These are phyloP conservation scores for Bradypus variegatus DNA, from an alignment of 2,797 vertebrate genomes.

Conservation along the genomic window DNA sequence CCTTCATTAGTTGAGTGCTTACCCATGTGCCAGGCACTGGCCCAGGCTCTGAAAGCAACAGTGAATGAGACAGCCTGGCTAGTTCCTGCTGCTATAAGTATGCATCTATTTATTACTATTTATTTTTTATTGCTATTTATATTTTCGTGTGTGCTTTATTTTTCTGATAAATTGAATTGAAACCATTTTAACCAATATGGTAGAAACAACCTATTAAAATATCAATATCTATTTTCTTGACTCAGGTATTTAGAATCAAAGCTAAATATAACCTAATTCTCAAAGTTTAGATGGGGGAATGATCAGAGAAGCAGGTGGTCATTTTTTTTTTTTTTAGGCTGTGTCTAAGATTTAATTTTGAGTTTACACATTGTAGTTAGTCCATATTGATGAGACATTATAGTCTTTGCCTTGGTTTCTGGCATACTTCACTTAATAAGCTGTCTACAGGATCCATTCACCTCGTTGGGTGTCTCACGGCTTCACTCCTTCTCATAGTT, in stretches of 20 bases:
- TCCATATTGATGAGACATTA: no score
- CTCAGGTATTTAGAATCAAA: neutral
- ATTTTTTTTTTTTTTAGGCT: neutral
- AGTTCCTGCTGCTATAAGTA: neutral
- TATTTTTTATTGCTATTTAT: neutral
- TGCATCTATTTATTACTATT: neutral
- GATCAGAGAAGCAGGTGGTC: neutral
- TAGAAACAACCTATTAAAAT: neutral
- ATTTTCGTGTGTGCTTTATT: neutral
- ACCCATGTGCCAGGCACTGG: neutral
- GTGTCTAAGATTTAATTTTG: no score
- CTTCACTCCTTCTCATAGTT: no score
- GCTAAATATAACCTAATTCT: neutral
- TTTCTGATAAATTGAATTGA: neutral
- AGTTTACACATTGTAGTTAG: no score
- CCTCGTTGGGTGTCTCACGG: no score
- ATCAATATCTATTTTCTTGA: neutral
- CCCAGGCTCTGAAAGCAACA: neutral
- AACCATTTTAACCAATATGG: neutral
- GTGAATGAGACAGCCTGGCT: neutral
- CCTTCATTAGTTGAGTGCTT: neutral
- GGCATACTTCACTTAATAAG: no score
- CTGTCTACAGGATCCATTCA: no score
- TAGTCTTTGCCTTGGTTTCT: no score
- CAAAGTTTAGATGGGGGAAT: neutral